A percentile compares a stretch with the other conserved stretches of the same genome.
Evolutionary conservation across 2,113 vertebrate species (phyloP).

Genomic region (Petroica traversi): DNA sequence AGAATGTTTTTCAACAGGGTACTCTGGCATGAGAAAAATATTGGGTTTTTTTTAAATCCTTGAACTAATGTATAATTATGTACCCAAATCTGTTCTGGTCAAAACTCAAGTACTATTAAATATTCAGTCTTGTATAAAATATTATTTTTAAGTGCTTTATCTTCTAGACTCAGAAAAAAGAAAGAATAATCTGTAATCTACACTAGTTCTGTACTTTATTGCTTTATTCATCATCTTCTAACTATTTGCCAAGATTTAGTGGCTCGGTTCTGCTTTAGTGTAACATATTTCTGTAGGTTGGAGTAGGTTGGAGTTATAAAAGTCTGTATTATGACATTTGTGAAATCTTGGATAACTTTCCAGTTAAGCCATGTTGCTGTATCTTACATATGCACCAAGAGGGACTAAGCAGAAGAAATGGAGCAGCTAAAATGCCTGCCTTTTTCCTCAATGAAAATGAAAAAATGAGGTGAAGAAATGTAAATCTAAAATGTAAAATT

Average conservation of each 20-base stretch:
- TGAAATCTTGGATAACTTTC: constrained; percentile 57
- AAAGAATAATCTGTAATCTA: neutral
- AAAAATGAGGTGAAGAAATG: constrained; percentile 1
- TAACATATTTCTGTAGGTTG: constrained; percentile 69
- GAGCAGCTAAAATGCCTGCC: neutral
- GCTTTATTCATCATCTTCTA: constrained; percentile 38
- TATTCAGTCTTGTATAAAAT: neutral
- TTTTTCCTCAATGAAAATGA: constrained; percentile 24
- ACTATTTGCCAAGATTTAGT: constrained; percentile 28
- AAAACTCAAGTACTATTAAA: neutral
- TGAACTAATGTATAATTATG: neutral
- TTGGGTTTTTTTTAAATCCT: neutral
- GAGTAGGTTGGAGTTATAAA: constrained; percentile 68
- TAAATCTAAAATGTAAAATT: neutral
- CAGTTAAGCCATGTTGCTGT: constrained; percentile 16
- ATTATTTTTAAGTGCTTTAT: neutral
- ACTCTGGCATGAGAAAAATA: neutral
- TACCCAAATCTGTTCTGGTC: neutral
- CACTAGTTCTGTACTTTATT: constrained; percentile 6
- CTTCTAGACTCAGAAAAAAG: neutral
- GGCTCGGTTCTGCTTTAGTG: constrained; percentile 19
- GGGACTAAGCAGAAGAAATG: neutral
- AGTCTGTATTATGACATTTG: constrained; percentile 62
- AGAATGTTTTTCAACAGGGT: neutral
- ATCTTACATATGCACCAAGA: neutral